These are phyloP conservation scores for Cyrtonyx montezumae DNA, from an alignment of 2,113 vertebrate genomes.

Conservation along the genomic window DNA sequence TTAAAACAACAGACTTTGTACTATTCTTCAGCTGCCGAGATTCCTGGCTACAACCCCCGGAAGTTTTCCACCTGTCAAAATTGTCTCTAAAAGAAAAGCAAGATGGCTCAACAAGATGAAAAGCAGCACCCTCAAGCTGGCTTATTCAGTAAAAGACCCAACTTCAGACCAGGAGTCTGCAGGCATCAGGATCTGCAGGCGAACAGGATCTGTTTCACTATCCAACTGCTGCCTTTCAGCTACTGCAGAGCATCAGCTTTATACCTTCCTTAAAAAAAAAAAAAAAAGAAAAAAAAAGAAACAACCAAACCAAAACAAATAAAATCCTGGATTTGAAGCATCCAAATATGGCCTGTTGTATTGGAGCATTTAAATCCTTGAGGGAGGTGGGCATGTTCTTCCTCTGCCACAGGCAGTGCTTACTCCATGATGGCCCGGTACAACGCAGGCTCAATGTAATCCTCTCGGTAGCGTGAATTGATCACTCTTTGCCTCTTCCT, in stretches of 20 bases:
- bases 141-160: constrained; percentile 45
- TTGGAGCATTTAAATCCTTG: constrained; percentile 74
- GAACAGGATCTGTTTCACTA: constrained; percentile 49
- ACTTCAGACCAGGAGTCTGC: constrained; percentile 50
- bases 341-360: constrained; percentile 74
- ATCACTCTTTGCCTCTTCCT: constrained; percentile 95
- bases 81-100: constrained; percentile 51
- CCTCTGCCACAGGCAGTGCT: constrained; percentile 60
- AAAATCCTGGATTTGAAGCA: constrained; percentile 66
- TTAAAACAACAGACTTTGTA: constrained; percentile 16
- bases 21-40: constrained; percentile 56
- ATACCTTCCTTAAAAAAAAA: constrained; percentile 70
- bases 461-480: constrained; percentile 95
- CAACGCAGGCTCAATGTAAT: constrained; percentile 93
- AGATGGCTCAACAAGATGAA: constrained; percentile 53
- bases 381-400: constrained; percentile 57
- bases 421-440: constrained; percentile 98
- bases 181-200: constrained; percentile 60
- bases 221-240: constrained; percentile 63
- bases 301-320: constrained; percentile 11
- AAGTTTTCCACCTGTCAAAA: constrained; percentile 46
- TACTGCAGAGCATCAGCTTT: constrained; percentile 68
- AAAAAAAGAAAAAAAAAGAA: too few species aligned
- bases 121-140: constrained; percentile 41
- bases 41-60: constrained; percentile 25